Base-by-base conservation (phyloP, 2,113 vertebrate genomes). In the Dicaeum eximium region DNA sequence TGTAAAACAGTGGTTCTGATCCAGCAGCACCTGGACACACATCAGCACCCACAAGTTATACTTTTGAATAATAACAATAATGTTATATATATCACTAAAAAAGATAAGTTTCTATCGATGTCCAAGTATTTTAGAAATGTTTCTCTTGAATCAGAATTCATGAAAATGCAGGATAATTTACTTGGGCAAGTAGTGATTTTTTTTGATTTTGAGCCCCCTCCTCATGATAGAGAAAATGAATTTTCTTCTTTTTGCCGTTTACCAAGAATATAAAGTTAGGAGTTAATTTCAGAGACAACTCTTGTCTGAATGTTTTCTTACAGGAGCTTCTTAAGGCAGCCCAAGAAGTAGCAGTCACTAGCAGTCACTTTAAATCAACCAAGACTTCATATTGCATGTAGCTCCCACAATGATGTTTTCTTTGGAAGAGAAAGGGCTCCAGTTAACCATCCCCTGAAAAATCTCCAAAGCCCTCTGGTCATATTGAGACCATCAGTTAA, bases 401-500 rank as follows among this genome's bases (percentile, higher is more conserved):
- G 89, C 45, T 91, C 66, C 37, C n/a, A 66, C 65, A 92, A 60
- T 1, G 47, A 56, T 91, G 81, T 87, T 94, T 95, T 95, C 86
- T 78, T 97, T 93, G 93, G 88, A 93, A 93, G 35, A 89, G 69
- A 86, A 85, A 61, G 25, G 10, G 28, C n/a, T 93, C 74, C 45
- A 73, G 51, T 82, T 65, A 93, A 95, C 81, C 47, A 58, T 37
- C 10, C 58, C n/a, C 33, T 44, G 84, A 84, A 92, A 94, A 96
- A 80, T 71, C 80, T 82, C 88, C 40, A 94, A 89, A 89, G 56
- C 84, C 75, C 86, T 87, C 65, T 58, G 61, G 61, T 86, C 81
- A 80, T 75, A 88, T 62, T 91, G 86, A 90, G 90, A 40, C 50
- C 67, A 91, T 85, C 90, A 92, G 70, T 85, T 93, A 91, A 95